Conservation (phyloP, 2,797 vertebrate genomes). For the Parauchenoglanis punctatus region DNA sequence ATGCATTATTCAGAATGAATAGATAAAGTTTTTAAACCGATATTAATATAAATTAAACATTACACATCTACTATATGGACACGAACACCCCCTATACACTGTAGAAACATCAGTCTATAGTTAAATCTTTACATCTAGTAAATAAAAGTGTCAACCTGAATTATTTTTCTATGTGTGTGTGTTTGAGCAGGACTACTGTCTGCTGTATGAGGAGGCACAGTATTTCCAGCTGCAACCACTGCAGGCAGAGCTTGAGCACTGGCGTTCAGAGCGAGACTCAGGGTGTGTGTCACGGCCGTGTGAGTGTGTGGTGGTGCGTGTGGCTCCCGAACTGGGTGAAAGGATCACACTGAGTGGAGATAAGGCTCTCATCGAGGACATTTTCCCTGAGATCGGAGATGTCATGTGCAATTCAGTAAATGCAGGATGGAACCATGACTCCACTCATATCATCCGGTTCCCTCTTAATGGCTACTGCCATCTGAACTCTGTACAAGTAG, state of each 20-base stretch:
- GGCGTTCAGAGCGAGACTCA: constrained; percentile 85
- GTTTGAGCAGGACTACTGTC: constrained; percentile 85
- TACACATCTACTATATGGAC: not conserved
- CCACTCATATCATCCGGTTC: constrained; percentile 86
- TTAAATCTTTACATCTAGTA: not conserved
- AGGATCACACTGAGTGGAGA: constrained; percentile 88
- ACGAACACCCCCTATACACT: too few species aligned
- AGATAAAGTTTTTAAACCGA: not conserved
- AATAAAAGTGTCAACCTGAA: not conserved
- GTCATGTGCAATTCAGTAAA: constrained; percentile 85
- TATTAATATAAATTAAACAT: not conserved
- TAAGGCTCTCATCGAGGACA: constrained; percentile 86
- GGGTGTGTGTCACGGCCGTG: constrained; percentile 77
- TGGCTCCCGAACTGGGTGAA: constrained; percentile 89
- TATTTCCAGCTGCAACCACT: constrained; percentile 94
- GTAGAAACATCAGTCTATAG: not conserved
- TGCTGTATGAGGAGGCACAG: constrained; percentile 92
- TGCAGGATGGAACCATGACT: constrained; percentile 87
- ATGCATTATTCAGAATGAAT: not conserved
- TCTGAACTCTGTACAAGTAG: constrained; percentile 95
- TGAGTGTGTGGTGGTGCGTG: constrained; percentile 89
- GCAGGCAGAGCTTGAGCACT: constrained; percentile 87
- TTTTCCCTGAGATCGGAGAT: constrained; percentile 90
- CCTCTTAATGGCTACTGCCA: constrained; percentile 90
- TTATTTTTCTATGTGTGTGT: constrained; percentile 12